Conservation (phyloP, 2,797 vertebrate species). For the Gymnothorax javanicus region DNA sequence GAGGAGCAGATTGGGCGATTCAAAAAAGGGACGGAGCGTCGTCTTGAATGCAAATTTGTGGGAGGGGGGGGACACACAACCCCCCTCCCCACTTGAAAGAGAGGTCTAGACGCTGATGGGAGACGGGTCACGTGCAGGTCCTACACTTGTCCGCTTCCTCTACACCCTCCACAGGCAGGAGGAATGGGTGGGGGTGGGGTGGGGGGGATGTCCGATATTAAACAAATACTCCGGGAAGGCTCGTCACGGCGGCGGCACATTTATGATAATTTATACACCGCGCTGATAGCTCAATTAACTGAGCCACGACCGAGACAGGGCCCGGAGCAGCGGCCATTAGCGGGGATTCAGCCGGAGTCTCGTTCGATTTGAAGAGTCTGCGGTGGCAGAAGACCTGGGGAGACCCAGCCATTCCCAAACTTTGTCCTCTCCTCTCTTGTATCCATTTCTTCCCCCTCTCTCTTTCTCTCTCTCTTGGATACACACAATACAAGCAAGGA, state of each 20-base stretch:
- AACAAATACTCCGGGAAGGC: not conserved
- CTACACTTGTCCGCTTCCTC: not conserved
- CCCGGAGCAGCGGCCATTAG: constrained; percentile 1
- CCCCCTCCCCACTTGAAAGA: not conserved
- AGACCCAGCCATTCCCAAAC: not conserved
- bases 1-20: not conserved
- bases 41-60: not conserved
- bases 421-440: not conserved
- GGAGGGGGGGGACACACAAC: not conserved
- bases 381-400: not conserved
- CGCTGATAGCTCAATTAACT: constrained; percentile 25
- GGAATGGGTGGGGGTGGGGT: too few species aligned
- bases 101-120: not conserved
- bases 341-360: not conserved
- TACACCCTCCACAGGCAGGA: not conserved
- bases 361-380: not conserved
- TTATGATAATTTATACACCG: constrained; percentile 31
- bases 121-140: not conserved
- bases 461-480: not conserved
- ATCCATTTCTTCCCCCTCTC: constrained; percentile 41
- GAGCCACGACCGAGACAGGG: not conserved
- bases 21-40: not conserved
- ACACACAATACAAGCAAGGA: not conserved
- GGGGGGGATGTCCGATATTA: not conserved
- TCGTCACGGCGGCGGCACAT: not conserved